Percentiles rank a stretch among this genome's conserved stretches.
Conservation (phyloP, 2,113 vertebrate species). For the Oreotrochilus melanogaster region DNA sequence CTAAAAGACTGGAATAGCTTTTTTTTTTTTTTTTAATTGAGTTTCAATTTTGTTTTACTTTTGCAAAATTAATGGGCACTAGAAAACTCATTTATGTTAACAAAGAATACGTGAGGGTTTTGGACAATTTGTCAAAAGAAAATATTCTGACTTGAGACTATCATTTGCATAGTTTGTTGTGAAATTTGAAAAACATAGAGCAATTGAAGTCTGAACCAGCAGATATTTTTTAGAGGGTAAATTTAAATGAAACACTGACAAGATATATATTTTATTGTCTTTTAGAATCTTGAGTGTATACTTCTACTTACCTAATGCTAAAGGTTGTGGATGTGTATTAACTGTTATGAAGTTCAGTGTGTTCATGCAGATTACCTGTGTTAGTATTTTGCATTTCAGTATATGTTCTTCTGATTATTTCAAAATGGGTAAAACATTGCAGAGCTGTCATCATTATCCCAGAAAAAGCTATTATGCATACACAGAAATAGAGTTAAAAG, state of each 20-base stretch:
- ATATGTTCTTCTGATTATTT: not conserved
- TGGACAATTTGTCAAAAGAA: not conserved
- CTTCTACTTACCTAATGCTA: not conserved
- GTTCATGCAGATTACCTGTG: not conserved
- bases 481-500: not conserved
- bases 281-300: not conserved
- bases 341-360: not conserved
- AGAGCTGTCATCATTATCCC: not conserved
- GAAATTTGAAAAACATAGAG: not conserved
- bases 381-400: not conserved
- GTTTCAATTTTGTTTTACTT: conserved; percentile 10
- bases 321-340: not conserved
- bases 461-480: not conserved
- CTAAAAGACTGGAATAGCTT: not conserved
- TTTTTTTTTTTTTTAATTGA: not conserved
- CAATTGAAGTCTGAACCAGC: not conserved
- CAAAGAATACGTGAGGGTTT: not conserved
- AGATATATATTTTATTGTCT: not conserved
- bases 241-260: not conserved
- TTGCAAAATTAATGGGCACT: not conserved
- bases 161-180: not conserved
- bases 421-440: not conserved
- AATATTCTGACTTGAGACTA: not conserved
- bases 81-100: not conserved
- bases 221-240: not conserved